phyloP scores from a whole-genome alignment of 2,113 vertebrate species.

The Hylia prasina region DNA sequence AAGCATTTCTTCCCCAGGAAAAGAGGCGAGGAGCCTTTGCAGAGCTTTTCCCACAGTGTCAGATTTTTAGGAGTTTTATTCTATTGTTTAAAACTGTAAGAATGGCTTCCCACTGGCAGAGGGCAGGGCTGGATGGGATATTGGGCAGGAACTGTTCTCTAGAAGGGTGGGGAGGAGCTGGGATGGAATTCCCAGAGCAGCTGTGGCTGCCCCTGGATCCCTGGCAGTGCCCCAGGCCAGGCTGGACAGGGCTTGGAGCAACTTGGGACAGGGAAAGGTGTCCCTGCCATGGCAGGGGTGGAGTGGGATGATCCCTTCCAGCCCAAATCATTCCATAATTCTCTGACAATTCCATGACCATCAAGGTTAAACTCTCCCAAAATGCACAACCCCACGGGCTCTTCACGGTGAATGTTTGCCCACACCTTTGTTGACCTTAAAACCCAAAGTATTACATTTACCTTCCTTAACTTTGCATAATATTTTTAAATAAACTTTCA shows the following conservation, averaged over 20 bases:
- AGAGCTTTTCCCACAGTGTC: background rate
- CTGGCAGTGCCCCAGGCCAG: background rate
- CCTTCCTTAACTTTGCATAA: background rate
- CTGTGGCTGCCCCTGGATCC: background rate
- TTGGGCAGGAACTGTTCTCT: background rate
- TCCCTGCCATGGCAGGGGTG: background rate
- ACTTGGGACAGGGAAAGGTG: background rate
- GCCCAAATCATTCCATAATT: background rate
- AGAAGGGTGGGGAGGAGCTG: accelerated
- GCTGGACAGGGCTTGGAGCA: background rate
- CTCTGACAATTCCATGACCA: background rate
- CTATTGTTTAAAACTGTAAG: background rate
- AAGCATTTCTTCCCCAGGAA: background rate
- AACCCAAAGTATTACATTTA: background rate
- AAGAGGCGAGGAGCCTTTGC: accelerated
- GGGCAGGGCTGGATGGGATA: accelerated
- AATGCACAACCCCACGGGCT: accelerated
- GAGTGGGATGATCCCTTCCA: background rate
- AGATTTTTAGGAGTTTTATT: background rate
- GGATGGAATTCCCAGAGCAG: background rate
- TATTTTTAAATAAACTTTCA: background rate
- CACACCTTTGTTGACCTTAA: background rate
- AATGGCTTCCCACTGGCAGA: background rate
- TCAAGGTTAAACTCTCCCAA: background rate
- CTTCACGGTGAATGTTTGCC: accelerated